Percentiles rank a stretch among this genome's conserved stretches.
These are phyloP conservation scores for Mormyrops attenuatus DNA, from an alignment of 2,797 vertebrate genomes.

Conservation along the genomic window DNA sequence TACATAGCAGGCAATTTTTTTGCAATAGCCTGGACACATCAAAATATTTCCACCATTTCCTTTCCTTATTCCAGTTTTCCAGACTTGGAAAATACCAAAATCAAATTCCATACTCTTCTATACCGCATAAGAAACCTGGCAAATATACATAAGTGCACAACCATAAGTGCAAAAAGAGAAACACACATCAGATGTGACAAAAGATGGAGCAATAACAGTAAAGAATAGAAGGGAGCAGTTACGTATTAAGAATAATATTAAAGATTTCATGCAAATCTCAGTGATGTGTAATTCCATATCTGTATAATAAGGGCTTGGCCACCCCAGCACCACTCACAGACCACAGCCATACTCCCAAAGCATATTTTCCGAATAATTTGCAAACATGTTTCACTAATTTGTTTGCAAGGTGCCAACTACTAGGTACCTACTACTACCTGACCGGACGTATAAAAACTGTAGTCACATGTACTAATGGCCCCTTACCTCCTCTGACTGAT, in stretches of 20 bases:
- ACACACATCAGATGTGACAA: not conserved
- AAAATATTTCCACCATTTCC: not conserved
- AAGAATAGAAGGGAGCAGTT: not conserved
- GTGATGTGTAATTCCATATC: not conserved
- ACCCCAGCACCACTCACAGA: not conserved
- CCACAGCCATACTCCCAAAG: not conserved
- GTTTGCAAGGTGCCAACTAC: not conserved
- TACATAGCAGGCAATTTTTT: not conserved
- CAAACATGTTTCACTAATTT: not conserved
- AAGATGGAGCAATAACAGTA: not conserved
- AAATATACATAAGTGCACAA: not conserved
- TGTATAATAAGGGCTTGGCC: not conserved
- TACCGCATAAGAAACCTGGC: not conserved
- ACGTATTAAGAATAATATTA: not conserved
- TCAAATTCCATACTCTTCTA: not conserved
- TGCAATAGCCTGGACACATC: not conserved
- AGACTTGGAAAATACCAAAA: not conserved
- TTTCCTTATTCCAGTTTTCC: not conserved
- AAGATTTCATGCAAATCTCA: not conserved
- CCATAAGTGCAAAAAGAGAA: not conserved
- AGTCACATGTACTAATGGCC: not conserved
- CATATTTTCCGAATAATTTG: not conserved
- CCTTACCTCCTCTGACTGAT: constrained; percentile 87
- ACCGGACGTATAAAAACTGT: not conserved
- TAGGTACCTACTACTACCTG: not conserved